Evolutionary conservation across 92 coral and sea anemone genomes (phyloP), one percentile per base, ranked within the genome.

Genomic region (Parazoanthus atlanticus): DNA sequence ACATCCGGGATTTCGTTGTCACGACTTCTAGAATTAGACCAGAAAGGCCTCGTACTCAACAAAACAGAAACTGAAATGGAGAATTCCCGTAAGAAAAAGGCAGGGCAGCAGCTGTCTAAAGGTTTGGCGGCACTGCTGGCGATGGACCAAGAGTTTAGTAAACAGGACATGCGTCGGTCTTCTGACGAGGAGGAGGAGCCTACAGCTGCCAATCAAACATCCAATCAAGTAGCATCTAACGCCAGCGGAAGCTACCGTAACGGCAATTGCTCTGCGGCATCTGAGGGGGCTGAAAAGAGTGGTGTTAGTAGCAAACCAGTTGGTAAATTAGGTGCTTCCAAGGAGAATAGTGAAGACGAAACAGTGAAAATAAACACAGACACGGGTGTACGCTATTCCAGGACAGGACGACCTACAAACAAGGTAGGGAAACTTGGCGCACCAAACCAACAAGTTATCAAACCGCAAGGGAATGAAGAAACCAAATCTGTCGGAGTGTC

Each of bases 121-220:
- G 93, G 93, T 31, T 84, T 91, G n/a, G 93, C 93, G 10, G 93
- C 93, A 1, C 88, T 91, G 40, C 88, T 91, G 36, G 93, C 90
- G 13, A 58, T 75, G 82, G 93, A 91, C 85, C 87, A 86, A 36
- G 47, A 85, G 25, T 91, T 91, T 31, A 80, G 89, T 34, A 43
- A 80, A 46, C 93, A 91, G 83, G 47, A 89, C 8, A 28, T 84
- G 2, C 64, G 54, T 43, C 34, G 77, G 38, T 69, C 87, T 46
- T 69, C 78, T 0, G 87, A 84, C 40, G 87, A 84, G 13, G 79
- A 75, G 32, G 78, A 69, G 41, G 76, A 69, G 33, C 19, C 86
- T 28, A 67, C 1, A 23, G 5, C 76, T 26, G 21, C 15, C 34
- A 69, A 0, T 31, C n/a, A 69, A 83, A 7, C 33, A 43, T 6